Evolutionary conservation across 37 sponge, comb jelly and placozoan genomes (phyloP), one percentile per base, ranked within the genome.

Genomic region (Halisarca cf. caerulea): DNA sequence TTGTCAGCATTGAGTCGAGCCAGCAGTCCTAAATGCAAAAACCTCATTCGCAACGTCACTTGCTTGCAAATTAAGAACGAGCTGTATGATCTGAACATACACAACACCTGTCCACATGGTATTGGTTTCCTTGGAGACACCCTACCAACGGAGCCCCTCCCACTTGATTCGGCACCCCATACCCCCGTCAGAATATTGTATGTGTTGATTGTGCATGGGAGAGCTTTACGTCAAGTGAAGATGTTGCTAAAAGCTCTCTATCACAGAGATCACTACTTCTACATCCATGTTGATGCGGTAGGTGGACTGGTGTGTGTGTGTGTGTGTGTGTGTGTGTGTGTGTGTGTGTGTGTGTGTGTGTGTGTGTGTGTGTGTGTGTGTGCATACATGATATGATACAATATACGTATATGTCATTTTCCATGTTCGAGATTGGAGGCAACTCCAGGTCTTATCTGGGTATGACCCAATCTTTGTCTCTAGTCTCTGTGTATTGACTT

Each of bases 171-270:
- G 11, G 42, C 47, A 1, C 24, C 25, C 18, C 82, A 84, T 24
- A 47, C 89, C 0, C 59, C 79, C 35, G 82, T 79, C 66, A 79
- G 91, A 35, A 82, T 97, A 21, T 86, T 92, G 77, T 97, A 86
- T 53, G 66, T 97, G 51, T 32, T 97, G n/a, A 86, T 88, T 7
- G 77, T 97, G 0, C 97, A 97, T 42, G 97, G 96, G 36, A 66
- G 97, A 32, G 95, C 93, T 3, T 37, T 90, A 5, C 86, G 96
- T 3, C 97, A 97, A 60, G 66, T 97, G 35, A 86, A 90, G 72
- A 79, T 93, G 44, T 68, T 97, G 72, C 87, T 97, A 84, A 97
- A 90, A 66, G 93, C 96, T 8, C 89, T 97, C 44, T 97, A 97
- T 69, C 92, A 97, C 80, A 37, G 45, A 0, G 89, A 92, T 59